A percentile compares a stretch with the other conserved stretches of the same genome.
Evolutionary conservation across 2,113 vertebrate genomes (phyloP).

Genomic region (Pao palembangensis): DNA sequence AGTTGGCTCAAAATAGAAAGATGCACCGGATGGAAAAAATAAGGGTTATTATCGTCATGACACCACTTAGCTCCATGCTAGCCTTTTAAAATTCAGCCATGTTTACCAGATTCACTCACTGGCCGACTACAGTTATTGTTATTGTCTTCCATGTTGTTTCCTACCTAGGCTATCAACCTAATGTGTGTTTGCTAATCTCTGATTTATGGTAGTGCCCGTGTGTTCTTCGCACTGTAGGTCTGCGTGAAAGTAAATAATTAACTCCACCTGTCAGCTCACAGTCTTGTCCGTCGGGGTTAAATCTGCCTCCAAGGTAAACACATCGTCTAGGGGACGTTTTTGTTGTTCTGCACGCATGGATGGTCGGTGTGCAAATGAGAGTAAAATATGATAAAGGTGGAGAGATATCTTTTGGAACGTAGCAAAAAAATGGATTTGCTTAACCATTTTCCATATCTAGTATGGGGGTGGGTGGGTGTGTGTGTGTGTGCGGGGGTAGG

Average conservation of each 20-base stretch:
- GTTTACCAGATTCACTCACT: too few species aligned
- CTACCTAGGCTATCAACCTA: not conserved
- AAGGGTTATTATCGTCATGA: too few species aligned
- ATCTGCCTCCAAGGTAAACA: conserved; percentile 13
- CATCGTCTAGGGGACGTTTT: conserved; percentile 1
- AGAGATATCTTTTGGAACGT: not conserved
- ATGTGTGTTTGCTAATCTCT: conserved; percentile 17
- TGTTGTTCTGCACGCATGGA: conserved; percentile 1
- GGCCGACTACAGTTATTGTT: too few species aligned
- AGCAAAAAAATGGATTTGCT: too few species aligned
- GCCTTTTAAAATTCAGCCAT: too few species aligned
- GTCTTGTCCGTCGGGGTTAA: conserved; percentile 1
- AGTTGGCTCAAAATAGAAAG: too few species aligned
- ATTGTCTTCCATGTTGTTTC: not conserved
- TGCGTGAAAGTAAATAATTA: conserved; percentile 45
- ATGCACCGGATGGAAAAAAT: too few species aligned
- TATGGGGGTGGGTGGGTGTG: not conserved
- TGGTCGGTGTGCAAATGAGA: not conserved
- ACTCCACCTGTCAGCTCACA: conserved; percentile 13
- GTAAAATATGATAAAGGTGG: not conserved
- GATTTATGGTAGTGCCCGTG: conserved; percentile 37
- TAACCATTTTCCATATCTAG: conserved; percentile 7
- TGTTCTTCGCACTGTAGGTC: conserved; percentile 1
- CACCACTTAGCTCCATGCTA: too few species aligned
- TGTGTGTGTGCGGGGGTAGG: conserved; percentile 20